Conservation (phyloP, 2,888 invertebrate genomes). For the Orchesella flavescens region DNA sequence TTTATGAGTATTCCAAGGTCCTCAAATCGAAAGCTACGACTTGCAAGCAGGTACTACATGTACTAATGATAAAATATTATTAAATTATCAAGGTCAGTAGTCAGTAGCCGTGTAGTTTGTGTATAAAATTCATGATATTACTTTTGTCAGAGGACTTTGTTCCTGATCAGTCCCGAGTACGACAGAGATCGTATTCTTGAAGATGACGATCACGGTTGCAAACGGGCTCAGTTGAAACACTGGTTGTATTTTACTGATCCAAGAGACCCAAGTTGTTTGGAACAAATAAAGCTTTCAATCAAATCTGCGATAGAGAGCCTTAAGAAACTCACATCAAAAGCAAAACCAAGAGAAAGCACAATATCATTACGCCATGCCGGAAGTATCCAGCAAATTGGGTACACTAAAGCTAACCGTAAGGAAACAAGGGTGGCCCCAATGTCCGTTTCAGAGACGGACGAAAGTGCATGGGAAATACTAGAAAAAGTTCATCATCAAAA, state of each 20-base stretch:
- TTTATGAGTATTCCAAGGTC: no score
- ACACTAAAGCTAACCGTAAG: no score
- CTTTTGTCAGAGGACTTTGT: neutral
- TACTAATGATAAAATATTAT: no score
- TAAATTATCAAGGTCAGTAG: no score
- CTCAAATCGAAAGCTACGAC: no score
- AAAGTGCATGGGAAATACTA: conserved; percentile 14
- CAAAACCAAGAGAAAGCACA: neutral
- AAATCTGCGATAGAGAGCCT: neutral
- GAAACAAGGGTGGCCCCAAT: no score
- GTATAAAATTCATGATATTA: no score
- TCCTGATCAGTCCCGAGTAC: conserved; percentile 38
- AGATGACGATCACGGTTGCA: conserved; percentile 2
- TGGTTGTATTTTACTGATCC: neutral
- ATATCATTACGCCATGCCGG: no score
- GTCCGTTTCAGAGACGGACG: neutral
- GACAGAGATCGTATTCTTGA: conserved; percentile 26
- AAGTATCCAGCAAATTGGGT: no score
- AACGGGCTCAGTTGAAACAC: conserved; percentile 27
- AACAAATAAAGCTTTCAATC: neutral
- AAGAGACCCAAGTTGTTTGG: neutral
- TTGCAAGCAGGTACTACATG: no score
- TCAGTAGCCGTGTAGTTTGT: no score
- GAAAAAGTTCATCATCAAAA: neutral
- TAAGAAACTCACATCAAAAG: neutral